Percentiles rank a stretch among this genome's conserved stretches.
Conservation (phyloP, 2,888 invertebrate species). For the Julus scanicus region DNA sequence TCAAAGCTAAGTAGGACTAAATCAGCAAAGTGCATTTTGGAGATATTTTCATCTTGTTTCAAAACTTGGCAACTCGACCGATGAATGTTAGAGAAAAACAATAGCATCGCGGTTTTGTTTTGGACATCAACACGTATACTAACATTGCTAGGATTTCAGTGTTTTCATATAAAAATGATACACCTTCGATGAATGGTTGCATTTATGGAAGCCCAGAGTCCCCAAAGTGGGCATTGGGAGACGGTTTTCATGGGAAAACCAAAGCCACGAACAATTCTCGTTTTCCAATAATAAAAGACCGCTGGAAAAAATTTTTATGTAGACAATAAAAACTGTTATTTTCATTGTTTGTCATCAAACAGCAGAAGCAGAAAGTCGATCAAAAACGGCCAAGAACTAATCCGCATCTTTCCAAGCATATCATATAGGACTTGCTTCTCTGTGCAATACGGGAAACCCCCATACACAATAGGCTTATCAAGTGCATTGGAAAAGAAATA, state of each 20-base stretch:
- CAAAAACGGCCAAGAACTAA: not conserved
- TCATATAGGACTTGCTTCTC: not conserved
- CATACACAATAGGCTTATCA: not conserved
- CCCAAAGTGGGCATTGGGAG: conserved; percentile 8
- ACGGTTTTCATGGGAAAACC: conserved; percentile 8
- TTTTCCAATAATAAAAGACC: conserved; percentile 33
- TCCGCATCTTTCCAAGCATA: conserved; percentile 6
- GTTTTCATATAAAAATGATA: conserved; percentile 33
- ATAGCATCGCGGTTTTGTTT: not conserved
- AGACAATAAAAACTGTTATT: conserved; percentile 20
- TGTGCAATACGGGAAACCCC: not conserved
- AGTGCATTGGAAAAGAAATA: conserved; percentile 5
- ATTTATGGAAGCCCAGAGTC: conserved; percentile 27
- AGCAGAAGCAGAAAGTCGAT: conserved; percentile 22
- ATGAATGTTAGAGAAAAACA: not conserved
- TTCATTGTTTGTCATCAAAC: conserved; percentile 33
- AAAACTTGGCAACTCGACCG: not conserved
- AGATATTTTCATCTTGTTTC: not conserved
- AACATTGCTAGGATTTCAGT: not conserved
- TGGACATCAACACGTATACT: conserved; percentile 2
- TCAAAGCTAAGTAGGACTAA: not conserved
- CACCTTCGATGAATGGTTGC: conserved; percentile 16
- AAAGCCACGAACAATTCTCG: not conserved
- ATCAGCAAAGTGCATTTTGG: not conserved
- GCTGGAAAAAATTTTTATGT: not conserved